Evolutionary conservation across 1,140 invertebrate genomes (phyloP).

Genomic region (Camponotus pennsylvanicus): DNA sequence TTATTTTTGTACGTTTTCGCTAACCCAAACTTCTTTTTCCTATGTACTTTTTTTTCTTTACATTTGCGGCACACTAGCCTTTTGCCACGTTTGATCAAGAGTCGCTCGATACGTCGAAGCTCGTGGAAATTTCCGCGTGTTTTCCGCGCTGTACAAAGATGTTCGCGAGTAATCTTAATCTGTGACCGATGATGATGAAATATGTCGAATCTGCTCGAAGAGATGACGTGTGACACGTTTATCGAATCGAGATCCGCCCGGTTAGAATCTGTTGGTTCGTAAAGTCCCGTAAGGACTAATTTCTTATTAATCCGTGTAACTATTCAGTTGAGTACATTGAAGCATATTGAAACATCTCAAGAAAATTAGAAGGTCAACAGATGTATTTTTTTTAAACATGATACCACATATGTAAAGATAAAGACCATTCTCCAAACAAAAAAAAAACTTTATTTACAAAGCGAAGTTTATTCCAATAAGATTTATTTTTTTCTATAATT

Average conservation of each 20-base stretch:
- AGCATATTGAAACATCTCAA: neutral
- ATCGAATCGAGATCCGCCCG: neutral
- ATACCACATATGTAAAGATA: neutral
- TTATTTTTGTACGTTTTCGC: neutral
- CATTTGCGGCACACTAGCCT: neutral
- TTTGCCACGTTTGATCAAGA: slow-evolving; percentile 33
- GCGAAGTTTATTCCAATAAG: neutral
- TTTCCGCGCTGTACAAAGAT: neutral
- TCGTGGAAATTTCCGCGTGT: neutral
- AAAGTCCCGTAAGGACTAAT: neutral
- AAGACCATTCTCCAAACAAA: neutral
- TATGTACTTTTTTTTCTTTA: neutral
- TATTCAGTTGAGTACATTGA: neutral
- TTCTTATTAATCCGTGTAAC: neutral
- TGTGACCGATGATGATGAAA: neutral
- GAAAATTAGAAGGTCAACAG: neutral
- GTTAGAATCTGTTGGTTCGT: neutral
- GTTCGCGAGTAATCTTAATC: neutral
- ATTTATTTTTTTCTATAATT: neutral
- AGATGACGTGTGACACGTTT: slow-evolving; percentile 44
- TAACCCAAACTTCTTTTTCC: neutral
- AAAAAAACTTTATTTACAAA: neutral
- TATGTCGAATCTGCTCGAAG: neutral
- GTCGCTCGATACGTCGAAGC: neutral
- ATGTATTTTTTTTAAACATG: neutral